Conservation (phyloP, 2,113 vertebrate genomes). For the Trachemys scripta region DNA sequence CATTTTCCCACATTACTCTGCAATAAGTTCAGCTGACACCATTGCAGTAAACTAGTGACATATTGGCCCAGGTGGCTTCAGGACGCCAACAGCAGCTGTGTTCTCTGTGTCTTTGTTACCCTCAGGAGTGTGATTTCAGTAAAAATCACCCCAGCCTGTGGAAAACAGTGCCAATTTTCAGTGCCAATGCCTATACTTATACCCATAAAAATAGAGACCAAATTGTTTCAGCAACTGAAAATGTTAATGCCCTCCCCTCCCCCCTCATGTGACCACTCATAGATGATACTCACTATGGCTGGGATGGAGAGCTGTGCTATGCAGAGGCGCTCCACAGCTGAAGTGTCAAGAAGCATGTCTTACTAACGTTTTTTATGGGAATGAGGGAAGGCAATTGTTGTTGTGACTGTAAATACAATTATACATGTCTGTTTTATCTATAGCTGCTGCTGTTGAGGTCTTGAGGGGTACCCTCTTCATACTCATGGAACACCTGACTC, state of each 20-base stretch:
- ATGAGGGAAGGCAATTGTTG: neutral
- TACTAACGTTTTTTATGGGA: neutral
- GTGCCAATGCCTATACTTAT: neutral
- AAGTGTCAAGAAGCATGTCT: neutral
- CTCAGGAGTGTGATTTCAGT: neutral
- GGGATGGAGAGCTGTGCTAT: neutral
- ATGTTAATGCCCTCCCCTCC: neutral
- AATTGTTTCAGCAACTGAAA: neutral
- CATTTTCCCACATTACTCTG: neutral
- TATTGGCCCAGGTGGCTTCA: neutral
- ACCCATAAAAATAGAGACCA: neutral
- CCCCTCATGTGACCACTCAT: neutral
- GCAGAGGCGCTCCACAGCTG: neutral
- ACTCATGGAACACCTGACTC: neutral
- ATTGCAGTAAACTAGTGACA: neutral
- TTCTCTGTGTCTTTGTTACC: neutral
- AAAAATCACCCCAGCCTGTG: neutral
- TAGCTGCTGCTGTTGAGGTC: neutral
- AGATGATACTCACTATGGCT: neutral
- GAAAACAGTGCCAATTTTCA: neutral
- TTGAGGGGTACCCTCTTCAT: neutral
- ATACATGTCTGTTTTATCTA: neutral
- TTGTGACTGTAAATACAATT: neutral
- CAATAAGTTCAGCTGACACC: neutral
- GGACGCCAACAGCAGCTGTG: neutral